Base-by-base conservation (phyloP, 2,888 invertebrate species). In the Temnothorax rugatulus region DNA sequence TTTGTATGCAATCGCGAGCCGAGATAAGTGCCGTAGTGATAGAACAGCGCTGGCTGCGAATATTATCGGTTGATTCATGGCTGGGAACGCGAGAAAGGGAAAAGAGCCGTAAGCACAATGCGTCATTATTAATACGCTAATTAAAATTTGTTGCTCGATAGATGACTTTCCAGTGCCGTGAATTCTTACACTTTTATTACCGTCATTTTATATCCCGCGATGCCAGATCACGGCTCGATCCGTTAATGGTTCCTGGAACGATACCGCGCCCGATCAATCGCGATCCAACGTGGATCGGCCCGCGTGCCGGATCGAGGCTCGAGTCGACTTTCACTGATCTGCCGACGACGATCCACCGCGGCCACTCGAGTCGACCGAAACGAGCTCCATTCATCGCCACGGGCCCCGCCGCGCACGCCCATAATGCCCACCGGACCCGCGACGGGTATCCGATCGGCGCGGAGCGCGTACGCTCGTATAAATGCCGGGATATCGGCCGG, bases 271-370 rank as follows among this genome's bases (percentile, higher is more conserved):
- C 29, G 66, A 81, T 73, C 73, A 13, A 73, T 71, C 73, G 79
- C 57, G 44, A 77, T 77, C 57, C 29, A 44, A 57, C n/a, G 44
- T 4, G 38, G 76, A 76, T 63, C 47, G 63, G 61, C 7, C 25
- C 66, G 74, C 75, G 57, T 47, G 64, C 75, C 44, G 71, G 69
- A 71, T 71, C 81, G 50, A 18, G 73, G 57, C 52, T 64, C 25
- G 52, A 34, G 50, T 66, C 54, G 90, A 92, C 93, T 93, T 93
- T 93, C 93, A 92, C 93, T 93, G 93, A 93, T 93, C 93, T 92
- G 91, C 29, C 92, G 91, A 92, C 88, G 88, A 90, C 85, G 84
- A 77, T 57, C 81, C 85, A 54, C 25, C 41, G 61, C 73, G 68
- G 81, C 29, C 69, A 61, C 64, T 76, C 82, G 75, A 84, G 84